Evolutionary conservation across 2,888 invertebrate species (phyloP), one percentile per base, ranked within the genome.

Genomic region (Epinotia bilunana): DNA sequence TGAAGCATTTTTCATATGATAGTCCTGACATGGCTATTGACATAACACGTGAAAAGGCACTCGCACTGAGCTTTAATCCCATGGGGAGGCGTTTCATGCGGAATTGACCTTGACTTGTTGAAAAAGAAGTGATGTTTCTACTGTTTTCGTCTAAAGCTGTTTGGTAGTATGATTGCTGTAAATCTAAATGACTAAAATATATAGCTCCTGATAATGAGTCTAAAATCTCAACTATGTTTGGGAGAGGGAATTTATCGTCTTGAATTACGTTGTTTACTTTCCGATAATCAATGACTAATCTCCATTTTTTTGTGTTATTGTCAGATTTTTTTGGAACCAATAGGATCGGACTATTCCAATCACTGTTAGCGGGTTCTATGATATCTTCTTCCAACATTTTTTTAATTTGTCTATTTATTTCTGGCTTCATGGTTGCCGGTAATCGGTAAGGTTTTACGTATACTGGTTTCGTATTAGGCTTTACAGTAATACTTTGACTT

Each of bases 381-480:
- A 65, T 53, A 65, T 65, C 65, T 16, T 53, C 65, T 11, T 65
- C 23, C 11, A 65, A 53, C 65, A 65, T 65, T 28, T 49, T 65
- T 53, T 65, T 65, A 18, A 63, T 20, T 6, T 63, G 63, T 43
- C 18, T 63, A 46, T 46, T 63, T 20, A 63, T 63, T 23, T 65
- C 49, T 28, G 65, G 65, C 28, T 65, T 65, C 65, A 65, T 65
- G 9, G 16, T 49, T 28, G 13, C 53, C 28, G 65, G 65, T n/a
- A 65, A 53, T 6, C 65, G 23, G 65, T 65, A 65, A 18, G 65
- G 65, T 28, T 65, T 65, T 23, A 65, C 53, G 20, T 64, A 64
- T 23, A 49, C 20, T 1, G 64, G 23, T 20, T 64, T 43, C 12
- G 43, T 43, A 20, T 64, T 23, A 12, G 63, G 63, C 12, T 64